A percentile compares a stretch with the other conserved stretches of the same genome.
Conservation (phyloP, 2,113 vertebrate species). For the Shinisaurus crocodilurus region DNA sequence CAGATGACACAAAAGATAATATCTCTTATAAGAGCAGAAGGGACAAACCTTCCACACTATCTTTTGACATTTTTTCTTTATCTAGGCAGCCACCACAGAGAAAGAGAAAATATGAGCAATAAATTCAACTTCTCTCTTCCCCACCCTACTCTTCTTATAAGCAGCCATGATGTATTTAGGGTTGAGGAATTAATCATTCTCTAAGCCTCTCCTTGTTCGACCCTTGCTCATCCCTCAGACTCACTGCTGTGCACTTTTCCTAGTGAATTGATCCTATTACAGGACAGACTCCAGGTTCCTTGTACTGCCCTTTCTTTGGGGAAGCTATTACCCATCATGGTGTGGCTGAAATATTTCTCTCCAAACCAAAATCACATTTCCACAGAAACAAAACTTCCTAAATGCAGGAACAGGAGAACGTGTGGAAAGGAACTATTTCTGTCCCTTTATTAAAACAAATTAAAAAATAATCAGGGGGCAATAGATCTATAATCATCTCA, state of each 20-base stretch:
- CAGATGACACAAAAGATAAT: not conserved
- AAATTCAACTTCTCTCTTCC: not conserved
- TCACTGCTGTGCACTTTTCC: not conserved
- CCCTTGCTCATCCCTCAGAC: not conserved
- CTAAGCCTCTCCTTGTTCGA: not conserved
- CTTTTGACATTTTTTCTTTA: not conserved
- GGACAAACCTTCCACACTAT: not conserved
- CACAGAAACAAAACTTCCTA: not conserved
- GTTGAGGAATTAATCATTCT: conserved; percentile 22
- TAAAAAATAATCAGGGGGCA: too few relatives aligned
- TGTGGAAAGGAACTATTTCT: too few relatives aligned
- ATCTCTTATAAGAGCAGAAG: not conserved
- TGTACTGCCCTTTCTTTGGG: not conserved
- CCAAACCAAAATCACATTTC: not conserved
- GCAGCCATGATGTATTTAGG: not conserved
- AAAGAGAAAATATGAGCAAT: not conserved
- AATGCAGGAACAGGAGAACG: not conserved
- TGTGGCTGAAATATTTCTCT: not conserved
- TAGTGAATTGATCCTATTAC: not conserved
- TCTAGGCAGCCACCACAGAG: not conserved
- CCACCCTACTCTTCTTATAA: not conserved
- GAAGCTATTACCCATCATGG: not conserved
- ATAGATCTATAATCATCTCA: not conserved
- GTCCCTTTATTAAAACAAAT: not conserved
- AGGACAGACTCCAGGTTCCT: not conserved